Conservation (phyloP, 1,140 invertebrate genomes). For the Drosophila punjabiensis region DNA sequence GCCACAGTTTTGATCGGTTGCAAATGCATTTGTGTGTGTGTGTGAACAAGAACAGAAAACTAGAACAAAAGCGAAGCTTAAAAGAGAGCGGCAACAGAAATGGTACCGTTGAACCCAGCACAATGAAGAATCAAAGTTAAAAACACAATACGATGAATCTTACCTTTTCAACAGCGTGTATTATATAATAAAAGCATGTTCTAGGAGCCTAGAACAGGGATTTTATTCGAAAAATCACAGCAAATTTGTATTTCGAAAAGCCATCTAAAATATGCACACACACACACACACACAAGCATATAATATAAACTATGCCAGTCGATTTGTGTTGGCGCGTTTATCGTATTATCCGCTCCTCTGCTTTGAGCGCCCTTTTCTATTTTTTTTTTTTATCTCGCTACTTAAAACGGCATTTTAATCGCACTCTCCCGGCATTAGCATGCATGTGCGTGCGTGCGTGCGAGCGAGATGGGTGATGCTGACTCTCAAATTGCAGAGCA, state of each 20-base stretch:
- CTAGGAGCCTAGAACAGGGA: background rate
- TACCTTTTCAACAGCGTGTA: background rate
- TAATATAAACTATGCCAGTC: slow-evolving; percentile 34
- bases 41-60: background rate
- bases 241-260: background rate
- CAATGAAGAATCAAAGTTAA: slow-evolving; percentile 11
- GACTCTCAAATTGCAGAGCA: slow-evolving; percentile 19
- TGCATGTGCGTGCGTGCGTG: background rate
- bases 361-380: slow-evolving; percentile 6
- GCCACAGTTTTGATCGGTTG: background rate
- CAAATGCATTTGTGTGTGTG: background rate
- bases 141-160: slow-evolving; percentile 14
- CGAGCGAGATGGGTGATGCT: background rate
- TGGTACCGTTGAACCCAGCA: slow-evolving; percentile 26
- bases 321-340: slow-evolving; percentile 57
- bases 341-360: slow-evolving; percentile 22
- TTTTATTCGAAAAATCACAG: background rate
- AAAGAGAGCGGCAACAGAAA: background rate
- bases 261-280: background rate
- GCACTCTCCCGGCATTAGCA: slow-evolving; percentile 44
- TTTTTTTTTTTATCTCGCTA: slow-evolving; percentile 17
- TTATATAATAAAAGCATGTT: background rate
- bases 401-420: slow-evolving; percentile 77
- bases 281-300: background rate
- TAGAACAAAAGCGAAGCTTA: background rate